Conservation (phyloP, 2,113 vertebrate species). For the Colossoma macropomum region DNA sequence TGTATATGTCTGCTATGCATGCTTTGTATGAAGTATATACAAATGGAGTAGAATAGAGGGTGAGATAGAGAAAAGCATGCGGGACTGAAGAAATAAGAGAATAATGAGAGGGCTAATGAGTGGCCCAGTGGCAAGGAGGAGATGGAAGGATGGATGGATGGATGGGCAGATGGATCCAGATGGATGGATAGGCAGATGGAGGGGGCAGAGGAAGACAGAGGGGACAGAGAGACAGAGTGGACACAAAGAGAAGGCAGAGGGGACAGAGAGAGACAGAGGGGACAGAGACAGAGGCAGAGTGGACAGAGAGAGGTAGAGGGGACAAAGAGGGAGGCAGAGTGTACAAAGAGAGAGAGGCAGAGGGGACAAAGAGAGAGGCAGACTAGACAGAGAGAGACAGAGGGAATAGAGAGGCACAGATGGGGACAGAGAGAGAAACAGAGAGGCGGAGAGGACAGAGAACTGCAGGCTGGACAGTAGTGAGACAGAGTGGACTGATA, state of each 20-base stretch:
- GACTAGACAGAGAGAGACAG: background rate
- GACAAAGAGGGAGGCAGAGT: background rate
- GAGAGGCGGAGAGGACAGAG: constrained; percentile 36
- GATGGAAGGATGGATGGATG: background rate
- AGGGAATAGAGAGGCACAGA: background rate
- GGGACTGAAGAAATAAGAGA: too few species aligned
- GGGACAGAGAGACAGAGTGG: background rate
- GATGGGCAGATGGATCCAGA: background rate
- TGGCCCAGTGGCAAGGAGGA: constrained; percentile 37
- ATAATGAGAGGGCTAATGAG: background rate
- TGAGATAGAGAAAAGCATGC: constrained; percentile 2
- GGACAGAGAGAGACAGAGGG: constrained; percentile 32
- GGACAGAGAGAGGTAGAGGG: background rate
- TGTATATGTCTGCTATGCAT: background rate
- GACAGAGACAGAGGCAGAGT: background rate
- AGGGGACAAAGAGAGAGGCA: background rate
- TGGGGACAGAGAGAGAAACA: constrained; percentile 7
- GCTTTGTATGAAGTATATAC: background rate
- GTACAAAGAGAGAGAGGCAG: constrained; percentile 21
- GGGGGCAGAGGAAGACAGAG: too few species aligned
- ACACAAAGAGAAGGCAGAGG: background rate
- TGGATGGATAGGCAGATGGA: too few species aligned
- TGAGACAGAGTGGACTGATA: background rate
- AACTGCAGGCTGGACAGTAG: constrained; percentile 30
- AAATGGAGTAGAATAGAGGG: background rate